Base-by-base conservation (phyloP, 2,888 invertebrate species). In the Drosophila infuscata region DNA sequence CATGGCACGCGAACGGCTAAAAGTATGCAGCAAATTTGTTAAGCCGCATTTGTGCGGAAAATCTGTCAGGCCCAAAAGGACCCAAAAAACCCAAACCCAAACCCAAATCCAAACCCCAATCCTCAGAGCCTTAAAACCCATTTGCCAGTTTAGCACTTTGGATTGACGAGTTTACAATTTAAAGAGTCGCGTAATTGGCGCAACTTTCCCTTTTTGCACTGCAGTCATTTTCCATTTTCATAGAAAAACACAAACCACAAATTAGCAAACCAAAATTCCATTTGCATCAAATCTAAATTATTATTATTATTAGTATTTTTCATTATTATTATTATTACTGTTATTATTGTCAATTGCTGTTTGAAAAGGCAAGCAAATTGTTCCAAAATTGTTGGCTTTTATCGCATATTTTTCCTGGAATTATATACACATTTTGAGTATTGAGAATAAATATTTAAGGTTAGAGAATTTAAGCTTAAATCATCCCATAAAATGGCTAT, bases 11-110 rank as follows among this genome's bases (percentile, higher is more conserved):
- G 46, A 74, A 41, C 61, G 52, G 59, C 70, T 57, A 33, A 70
- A 58, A 67, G 75, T 67, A 70, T 66, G 75, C 75, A 71, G 52
- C 79, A 79, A 77, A 74, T 78, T 79, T 78, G 75, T 64, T 75
- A 61, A 79, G 63, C 79, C 64, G 35, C 73, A 67, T 65, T 64
- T 75, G 64, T 53, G 70, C 70, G 56, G 49, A 41, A 68, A 68
- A 57, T 68, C 68, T 68, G 56, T 68, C 51, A 41, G 68, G 25
- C 49, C 41, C 41, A 29, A 53, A 51, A 49, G 29, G 25, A 2
- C 7, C 52, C 62, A 8, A 7, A 25, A 15, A 15, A 1, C 25
- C 38, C 38, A 38, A 15, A 12, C 38, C 7, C 29, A 6, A 38
- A 29, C 7, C 33, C 11, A 25, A 25, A 25, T 25, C 20, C 48